These are phyloP conservation scores for Clytia hemisphaerica DNA, from an alignment of 30 jellyfish, hydroid and myxozoan genomes.

Conservation along the genomic window DNA sequence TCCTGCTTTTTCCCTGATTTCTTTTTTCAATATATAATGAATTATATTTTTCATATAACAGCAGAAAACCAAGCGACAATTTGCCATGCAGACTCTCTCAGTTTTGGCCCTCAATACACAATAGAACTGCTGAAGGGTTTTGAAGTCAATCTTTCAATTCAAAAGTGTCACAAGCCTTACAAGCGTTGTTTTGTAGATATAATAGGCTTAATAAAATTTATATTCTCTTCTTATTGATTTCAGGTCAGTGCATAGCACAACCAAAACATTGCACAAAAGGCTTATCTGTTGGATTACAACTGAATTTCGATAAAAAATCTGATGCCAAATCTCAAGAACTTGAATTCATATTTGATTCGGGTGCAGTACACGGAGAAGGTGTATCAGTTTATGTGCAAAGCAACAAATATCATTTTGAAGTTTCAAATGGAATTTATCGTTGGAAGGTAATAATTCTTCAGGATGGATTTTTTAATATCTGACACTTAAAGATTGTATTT, in stretches of 20 bases:
- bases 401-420: conserved; percentile 34
- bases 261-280: conserved; percentile 66
- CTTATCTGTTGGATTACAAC: conserved; percentile 52
- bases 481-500: neutral
- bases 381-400: conserved; percentile 39
- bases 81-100: no score
- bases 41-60: no score
- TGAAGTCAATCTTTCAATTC: no score
- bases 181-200: no score
- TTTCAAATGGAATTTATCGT: conserved; percentile 35
- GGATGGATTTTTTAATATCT: neutral
- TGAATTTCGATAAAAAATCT: conserved; percentile 3
- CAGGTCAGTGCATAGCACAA: conserved; percentile 79
- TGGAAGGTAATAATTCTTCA: conserved; percentile 59
- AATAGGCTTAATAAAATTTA: no score
- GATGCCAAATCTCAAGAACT: conserved; percentile 28
- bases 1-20: no score
- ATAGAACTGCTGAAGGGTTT: no score
- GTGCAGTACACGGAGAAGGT: conserved; percentile 81
- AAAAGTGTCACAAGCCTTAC: no score
- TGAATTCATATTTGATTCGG: conserved; percentile 63
- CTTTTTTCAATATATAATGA: no score
- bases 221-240: no score
- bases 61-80: no score
- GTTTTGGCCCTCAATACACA: no score